phyloP scores from a whole-genome alignment of 2,888 invertebrate genomes.

The Hydropsyche betteni region DNA sequence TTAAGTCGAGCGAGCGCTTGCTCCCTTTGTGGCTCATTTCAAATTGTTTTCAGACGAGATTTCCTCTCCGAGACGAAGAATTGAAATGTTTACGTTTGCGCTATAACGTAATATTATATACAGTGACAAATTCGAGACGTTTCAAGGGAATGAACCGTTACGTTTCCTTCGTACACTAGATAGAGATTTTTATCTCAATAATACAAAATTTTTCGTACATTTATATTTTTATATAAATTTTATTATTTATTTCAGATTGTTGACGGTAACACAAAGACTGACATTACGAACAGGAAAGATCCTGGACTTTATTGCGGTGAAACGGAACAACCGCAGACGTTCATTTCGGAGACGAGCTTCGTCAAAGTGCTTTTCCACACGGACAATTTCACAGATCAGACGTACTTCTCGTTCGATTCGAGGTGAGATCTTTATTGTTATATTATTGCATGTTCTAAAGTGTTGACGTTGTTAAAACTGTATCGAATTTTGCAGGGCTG shows the following conservation, averaged over 20 bases:
- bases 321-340: slow-evolving; percentile 92
- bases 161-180: too few species aligned
- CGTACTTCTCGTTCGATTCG: slow-evolving; percentile 83
- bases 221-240: neutral
- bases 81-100: too few species aligned
- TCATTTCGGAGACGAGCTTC: slow-evolving; percentile 93
- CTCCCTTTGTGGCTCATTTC: slow-evolving; percentile 26
- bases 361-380: slow-evolving; percentile 91
- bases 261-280: slow-evolving; percentile 90
- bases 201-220: neutral
- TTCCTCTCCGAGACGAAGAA: too few species aligned
- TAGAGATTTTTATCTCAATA: too few species aligned
- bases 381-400: slow-evolving; percentile 93
- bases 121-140: too few species aligned
- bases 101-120: too few species aligned
- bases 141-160: too few species aligned
- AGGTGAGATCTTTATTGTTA: slow-evolving; percentile 56
- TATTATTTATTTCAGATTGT: slow-evolving; percentile 74
- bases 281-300: slow-evolving; percentile 86
- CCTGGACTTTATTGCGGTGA: slow-evolving; percentile 93
- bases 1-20: slow-evolving; percentile 1
- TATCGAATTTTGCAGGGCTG: slow-evolving; percentile 72
- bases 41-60: slow-evolving; percentile 15
- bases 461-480: neutral
- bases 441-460: slow-evolving; percentile 38